These are phyloP conservation scores for Conus ventricosus DNA, from an alignment of 1,140 invertebrate genomes.

Conservation along the genomic window DNA sequence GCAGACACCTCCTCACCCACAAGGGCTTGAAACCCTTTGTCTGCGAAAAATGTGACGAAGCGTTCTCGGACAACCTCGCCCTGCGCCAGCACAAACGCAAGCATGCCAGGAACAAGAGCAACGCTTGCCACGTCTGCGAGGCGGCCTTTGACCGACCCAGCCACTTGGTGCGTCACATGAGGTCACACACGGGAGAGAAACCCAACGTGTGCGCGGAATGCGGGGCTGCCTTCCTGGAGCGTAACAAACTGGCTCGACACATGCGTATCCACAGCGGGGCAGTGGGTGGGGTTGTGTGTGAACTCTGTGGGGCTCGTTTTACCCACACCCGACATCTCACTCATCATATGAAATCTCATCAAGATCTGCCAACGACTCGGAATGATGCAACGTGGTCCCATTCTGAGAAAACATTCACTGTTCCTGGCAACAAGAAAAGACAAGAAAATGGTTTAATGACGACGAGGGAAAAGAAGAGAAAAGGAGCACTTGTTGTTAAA, in stretches of 20 bases:
- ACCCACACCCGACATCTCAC: not conserved
- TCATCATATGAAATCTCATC: conserved; percentile 10
- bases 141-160: conserved; percentile 17
- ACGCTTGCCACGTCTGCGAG: conserved; percentile 3
- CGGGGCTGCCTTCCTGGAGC: conserved; percentile 16
- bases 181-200: not conserved
- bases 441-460: not conserved
- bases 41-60: conserved; percentile 33
- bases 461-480: not conserved
- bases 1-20: conserved; percentile 8
- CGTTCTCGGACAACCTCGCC: conserved; percentile 28
- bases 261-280: not conserved
- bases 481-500: not conserved
- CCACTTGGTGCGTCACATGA: conserved; percentile 13
- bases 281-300: conserved; percentile 3
- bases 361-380: not conserved
- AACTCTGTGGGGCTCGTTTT: conserved; percentile 14
- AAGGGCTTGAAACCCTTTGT: conserved; percentile 37
- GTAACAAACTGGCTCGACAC: conserved; percentile 17
- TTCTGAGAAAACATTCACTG: too few relatives aligned
- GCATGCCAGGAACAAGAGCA: conserved; percentile 14
- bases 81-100: conserved; percentile 17
- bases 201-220: conserved; percentile 11
- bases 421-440: not conserved
- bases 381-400: not conserved